A percentile compares a stretch with the other conserved stretches of the same genome.
These are phyloP conservation scores for Lycophotia porphyrea DNA, from an alignment of 2,888 invertebrate genomes.

Conservation along the genomic window DNA sequence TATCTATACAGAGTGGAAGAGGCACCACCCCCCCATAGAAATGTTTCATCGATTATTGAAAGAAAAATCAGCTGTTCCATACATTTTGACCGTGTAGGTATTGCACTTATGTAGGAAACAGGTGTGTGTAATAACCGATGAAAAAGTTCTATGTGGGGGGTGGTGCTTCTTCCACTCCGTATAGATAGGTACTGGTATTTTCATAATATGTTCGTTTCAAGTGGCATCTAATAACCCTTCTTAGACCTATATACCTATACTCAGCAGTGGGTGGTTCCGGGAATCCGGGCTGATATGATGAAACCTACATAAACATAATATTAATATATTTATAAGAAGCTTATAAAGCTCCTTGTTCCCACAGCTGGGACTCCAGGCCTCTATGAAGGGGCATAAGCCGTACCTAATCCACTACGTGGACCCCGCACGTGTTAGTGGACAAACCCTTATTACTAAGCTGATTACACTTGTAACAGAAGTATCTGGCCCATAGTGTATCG, in stretches of 20 bases:
- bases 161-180: no score
- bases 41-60: no score
- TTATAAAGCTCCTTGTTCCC: not conserved
- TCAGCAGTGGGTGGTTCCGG: no score
- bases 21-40: no score
- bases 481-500: not conserved
- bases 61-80: no score
- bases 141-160: no score
- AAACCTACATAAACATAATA: not conserved
- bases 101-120: no score
- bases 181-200: not conserved
- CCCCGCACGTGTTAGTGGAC: not conserved
- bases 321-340: conserved; percentile 3
- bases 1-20: no score
- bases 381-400: not conserved
- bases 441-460: conserved; percentile 9
- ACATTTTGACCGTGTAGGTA: no score
- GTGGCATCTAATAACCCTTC: not conserved
- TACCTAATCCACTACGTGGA: not conserved
- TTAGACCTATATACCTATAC: not conserved
- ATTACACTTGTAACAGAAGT: not conserved
- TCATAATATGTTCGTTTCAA: not conserved
- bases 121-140: no score
- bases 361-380: not conserved
- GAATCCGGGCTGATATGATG: no score